Evolutionary conservation across 2,797 vertebrate genomes (phyloP), one percentile per base, ranked within the genome.

Genomic region (Alosa sapidissima): DNA sequence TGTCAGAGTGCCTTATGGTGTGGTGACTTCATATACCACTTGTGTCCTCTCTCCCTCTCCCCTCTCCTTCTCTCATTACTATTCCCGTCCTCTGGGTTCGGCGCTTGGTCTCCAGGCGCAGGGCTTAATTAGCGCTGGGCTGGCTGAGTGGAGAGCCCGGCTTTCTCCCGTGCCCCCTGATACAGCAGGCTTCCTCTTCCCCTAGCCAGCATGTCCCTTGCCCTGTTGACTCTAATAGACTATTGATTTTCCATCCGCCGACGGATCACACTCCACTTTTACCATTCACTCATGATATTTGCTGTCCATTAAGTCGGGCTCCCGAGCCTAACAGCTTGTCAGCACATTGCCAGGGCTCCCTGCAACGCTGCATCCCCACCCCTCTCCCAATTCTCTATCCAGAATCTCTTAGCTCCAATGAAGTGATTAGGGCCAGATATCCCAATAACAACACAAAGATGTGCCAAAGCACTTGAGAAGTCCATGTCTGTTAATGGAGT

Each of bases 231-330:
- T 97, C 95, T 97, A 99, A 97, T 96, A 96, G 96, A 93, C 96
- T 98, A 98, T 98, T 95, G 98, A 98, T 99, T 99, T 98, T 96
- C 95, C 92, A 97, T 96, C 95, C 92, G 94, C 93, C 92, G 93
- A 93, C 90, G 94, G 93, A 97, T 96, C 95, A 95, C 94, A 87
- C 93, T 94, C 91, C 93, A 94, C 94, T 96, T 96, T 96, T 95
- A 95, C 95, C 93, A 88, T 96, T 97, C 96, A 97, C 89, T 98
- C 96, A 94, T 95, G 95, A 95, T 96, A 97, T 96, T 97, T 96
- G 95, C 93, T 97, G 96, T 97, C 97, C 93, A 96, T 98, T 97
- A 97, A 94, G 93, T 95, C 93, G 89, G 95, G 94, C 91, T 92
- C 92, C 89, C 90, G 62, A 87, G 90, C 91, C 93, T 93, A 91